A percentile compares a stretch with the other conserved stretches of the same genome.
These are phyloP conservation scores for Microctonus hyperodae DNA, from an alignment of 2,888 invertebrate species.

Conservation along the genomic window DNA sequence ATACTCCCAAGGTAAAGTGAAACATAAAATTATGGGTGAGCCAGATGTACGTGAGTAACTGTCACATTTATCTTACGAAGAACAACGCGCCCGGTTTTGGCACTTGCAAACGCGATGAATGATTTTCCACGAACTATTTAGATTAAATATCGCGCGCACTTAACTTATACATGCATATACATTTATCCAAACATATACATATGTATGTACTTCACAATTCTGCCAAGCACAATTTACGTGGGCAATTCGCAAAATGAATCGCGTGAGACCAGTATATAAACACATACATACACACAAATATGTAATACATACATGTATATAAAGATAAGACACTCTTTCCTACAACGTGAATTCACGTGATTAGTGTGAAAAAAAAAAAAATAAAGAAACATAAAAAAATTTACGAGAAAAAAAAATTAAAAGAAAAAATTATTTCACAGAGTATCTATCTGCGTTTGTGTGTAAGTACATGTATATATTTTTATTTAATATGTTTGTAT, in stretches of 20 bases:
- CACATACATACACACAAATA: no score
- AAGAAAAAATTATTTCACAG: no score
- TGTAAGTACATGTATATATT: no score
- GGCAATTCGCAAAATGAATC: conserved; percentile 5
- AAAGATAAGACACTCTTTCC: background rate
- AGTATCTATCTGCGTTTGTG: no score
- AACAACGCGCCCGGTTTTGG: conserved; percentile 5
- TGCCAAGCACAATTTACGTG: conserved; percentile 12
- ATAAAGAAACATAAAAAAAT: background rate
- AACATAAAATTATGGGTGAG: conserved; percentile 3
- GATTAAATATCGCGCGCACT: conserved; percentile 1
- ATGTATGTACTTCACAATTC: background rate
- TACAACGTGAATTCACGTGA: background rate
- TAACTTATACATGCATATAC: background rate
- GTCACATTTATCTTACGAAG: conserved; percentile 8
- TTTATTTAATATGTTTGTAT: no score
- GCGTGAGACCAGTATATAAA: background rate
- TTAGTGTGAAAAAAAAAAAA: background rate
- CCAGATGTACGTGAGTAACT: conserved; percentile 10
- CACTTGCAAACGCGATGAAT: conserved; percentile 7
- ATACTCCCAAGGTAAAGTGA: background rate
- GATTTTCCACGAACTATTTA: conserved; percentile 8
- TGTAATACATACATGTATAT: no score
- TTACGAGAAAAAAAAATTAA: background rate
- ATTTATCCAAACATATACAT: background rate